Evolutionary conservation across 53 echinoderm and acorn worm species (phyloP).

Genomic region (Stichopus horrens): DNA sequence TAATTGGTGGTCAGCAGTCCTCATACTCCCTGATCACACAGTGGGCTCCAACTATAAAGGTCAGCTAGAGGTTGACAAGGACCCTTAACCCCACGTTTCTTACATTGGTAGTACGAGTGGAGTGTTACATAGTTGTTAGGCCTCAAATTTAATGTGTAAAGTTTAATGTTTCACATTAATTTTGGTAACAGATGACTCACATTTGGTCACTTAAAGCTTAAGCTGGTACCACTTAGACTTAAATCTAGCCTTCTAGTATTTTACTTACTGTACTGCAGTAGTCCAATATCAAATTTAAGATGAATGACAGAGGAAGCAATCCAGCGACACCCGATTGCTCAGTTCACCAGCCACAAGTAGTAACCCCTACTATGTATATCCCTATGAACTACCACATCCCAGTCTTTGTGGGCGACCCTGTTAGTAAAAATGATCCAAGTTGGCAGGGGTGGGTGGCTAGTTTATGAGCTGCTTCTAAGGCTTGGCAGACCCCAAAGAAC

Average conservation of each 20-base stretch:
- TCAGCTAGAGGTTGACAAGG: background rate
- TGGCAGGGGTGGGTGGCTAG: conserved; percentile 21
- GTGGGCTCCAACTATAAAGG: background rate
- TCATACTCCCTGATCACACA: background rate
- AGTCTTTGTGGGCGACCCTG: conserved; percentile 3
- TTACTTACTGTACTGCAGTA: background rate
- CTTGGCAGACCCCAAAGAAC: conserved; percentile 35
- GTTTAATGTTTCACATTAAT: background rate
- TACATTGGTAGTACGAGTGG: conserved; percentile 4
- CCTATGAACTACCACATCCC: background rate
- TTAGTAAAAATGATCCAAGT: conserved; percentile 24
- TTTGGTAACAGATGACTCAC: background rate
- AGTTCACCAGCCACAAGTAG: background rate
- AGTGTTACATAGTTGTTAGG: background rate
- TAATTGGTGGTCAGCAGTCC: background rate
- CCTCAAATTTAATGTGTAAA: background rate
- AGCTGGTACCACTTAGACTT: background rate
- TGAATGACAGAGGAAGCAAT: background rate
- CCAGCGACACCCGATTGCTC: too few relatives aligned
- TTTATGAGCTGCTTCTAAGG: background rate
- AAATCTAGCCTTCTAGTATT: too few relatives aligned
- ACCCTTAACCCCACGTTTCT: background rate
- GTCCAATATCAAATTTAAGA: background rate
- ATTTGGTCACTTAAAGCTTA: background rate
- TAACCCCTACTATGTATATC: background rate